Evolutionary conservation across 64 coral and sea anemone genomes (phyloP), one percentile per base, ranked within the genome.

Genomic region (Orbicella faveolata): DNA sequence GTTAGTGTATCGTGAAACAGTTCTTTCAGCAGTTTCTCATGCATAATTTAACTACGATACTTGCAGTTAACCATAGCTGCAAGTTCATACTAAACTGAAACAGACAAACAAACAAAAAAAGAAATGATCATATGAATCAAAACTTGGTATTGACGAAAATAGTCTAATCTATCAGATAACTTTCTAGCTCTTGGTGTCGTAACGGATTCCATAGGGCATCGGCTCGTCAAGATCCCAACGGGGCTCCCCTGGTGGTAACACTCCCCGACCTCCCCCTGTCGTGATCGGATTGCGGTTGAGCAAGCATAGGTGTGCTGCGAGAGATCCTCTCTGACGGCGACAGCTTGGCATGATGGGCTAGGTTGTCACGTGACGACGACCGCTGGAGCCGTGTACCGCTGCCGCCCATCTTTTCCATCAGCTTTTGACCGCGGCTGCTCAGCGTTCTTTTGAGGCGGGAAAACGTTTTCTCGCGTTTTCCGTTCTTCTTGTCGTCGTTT

Each of bases 391-490:
- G 88, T 36, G 93, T 91, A 21, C 97, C 94, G 65, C 83, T 92
- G 84, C 73, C 97, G 48, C 97, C 97, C 97, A 99, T 99, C 83
- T 99, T 99, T 41, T 99, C 97, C 97, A 99, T 99, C 84, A 99
- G 84, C 57, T 89, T 95, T 61, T 99, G 97, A 9, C 97, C 97
- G 18, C 97, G 97, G 86, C 90, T 88, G 44, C 97, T 99, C 4
- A 99, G 89, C 25, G 97, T 93, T 69, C 94, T 89, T 65, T 93
- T 95, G 19, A 99, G 91, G 34, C 97, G 78, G 30, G 97, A 95
- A 35, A 99, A 96, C 51, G 97, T 95, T 86, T 99, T 99, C 70
- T 99, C 97, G 8, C 97, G 97, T 88, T 99, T 99, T 17, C 84
- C 97, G 63, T 95, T 95, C 78, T 99, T 99, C 66, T 92, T 93